A percentile compares a stretch with the other conserved stretches of the same genome.
Evolutionary conservation across 2,797 vertebrate species (phyloP).

Genomic region (Rhincodon typus): DNA sequence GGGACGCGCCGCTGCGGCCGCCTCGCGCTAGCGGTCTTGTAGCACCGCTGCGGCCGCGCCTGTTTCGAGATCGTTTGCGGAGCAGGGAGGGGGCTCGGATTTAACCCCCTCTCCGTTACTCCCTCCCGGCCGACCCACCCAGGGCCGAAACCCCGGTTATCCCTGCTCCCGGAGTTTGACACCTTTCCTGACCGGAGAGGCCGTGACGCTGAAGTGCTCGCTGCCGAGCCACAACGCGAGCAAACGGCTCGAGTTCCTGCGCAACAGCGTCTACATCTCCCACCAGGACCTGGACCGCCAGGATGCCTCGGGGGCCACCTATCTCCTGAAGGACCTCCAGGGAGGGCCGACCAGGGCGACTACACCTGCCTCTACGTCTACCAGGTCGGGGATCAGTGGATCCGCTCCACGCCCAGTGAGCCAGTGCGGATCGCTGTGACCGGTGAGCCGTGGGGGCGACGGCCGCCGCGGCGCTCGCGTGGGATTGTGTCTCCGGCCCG

Average conservation of each 20-base stretch:
- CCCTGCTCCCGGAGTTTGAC: neutral
- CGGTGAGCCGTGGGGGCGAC: too few relatives aligned
- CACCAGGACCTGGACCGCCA: neutral
- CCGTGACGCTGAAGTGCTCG: neutral
- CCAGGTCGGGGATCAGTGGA: neutral
- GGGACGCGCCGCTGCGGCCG: too few relatives aligned
- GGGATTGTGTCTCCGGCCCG: too few relatives aligned
- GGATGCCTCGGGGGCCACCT: neutral
- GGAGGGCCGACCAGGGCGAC: neutral
- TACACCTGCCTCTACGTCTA: neutral
- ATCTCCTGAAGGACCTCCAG: neutral
- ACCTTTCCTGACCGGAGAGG: neutral
- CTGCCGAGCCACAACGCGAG: neutral
- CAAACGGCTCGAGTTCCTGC: neutral
- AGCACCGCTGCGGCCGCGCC: too few relatives aligned
- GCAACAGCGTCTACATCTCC: neutral
- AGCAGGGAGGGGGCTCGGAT: neutral
- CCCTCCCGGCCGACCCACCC: too few relatives aligned
- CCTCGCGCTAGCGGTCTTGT: too few relatives aligned
- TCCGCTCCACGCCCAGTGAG: neutral
- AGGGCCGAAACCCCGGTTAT: neutral
- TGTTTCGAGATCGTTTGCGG: too few relatives aligned
- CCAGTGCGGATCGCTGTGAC: neutral
- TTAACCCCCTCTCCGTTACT: too few relatives aligned
- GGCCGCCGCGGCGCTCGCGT: too few relatives aligned